These are phyloP conservation scores for Epizoanthus rinbou DNA, from an alignment of 92 coral and sea anemone genomes.

Conservation along the genomic window DNA sequence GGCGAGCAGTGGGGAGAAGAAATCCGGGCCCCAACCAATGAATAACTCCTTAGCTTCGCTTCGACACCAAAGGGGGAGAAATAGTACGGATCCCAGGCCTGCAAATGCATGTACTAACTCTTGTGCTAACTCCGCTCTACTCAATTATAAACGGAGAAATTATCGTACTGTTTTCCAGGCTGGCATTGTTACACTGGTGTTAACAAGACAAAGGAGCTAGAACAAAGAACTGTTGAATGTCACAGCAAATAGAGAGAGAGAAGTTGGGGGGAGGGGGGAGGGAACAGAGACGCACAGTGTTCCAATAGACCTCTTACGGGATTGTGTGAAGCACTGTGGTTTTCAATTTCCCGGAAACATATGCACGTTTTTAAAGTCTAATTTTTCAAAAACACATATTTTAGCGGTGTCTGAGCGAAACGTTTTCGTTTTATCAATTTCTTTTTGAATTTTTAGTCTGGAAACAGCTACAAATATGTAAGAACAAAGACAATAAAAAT, in stretches of 20 bases:
- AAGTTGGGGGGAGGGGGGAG: background rate
- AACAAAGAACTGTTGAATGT: too few relatives aligned
- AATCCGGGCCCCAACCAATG: too few relatives aligned
- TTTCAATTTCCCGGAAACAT: conserved; percentile 6
- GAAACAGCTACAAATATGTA: conserved; percentile 1
- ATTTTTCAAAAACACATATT: background rate
- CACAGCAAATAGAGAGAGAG: background rate
- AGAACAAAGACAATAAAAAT: too few relatives aligned
- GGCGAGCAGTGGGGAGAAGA: too few relatives aligned
- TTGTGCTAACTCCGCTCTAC: too few relatives aligned
- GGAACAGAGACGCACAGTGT: background rate
- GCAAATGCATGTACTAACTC: too few relatives aligned
- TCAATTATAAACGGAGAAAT: background rate
- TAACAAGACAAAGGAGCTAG: background rate
- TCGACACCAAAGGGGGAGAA: too few relatives aligned
- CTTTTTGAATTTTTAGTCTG: background rate
- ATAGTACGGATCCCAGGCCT: too few relatives aligned
- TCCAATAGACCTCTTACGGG: background rate
- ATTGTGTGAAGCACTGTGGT: conserved; percentile 13
- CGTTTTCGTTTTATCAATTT: background rate
- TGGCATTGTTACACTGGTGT: too few relatives aligned
- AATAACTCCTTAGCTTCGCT: too few relatives aligned
- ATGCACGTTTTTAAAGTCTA: conserved; percentile 2
- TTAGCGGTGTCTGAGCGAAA: conserved; percentile 11
- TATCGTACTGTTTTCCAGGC: background rate